A percentile compares a stretch with the other conserved stretches of the same genome.
Evolutionary conservation across 2,888 invertebrate species (phyloP).

Genomic region (Chydorus sphaericus): DNA sequence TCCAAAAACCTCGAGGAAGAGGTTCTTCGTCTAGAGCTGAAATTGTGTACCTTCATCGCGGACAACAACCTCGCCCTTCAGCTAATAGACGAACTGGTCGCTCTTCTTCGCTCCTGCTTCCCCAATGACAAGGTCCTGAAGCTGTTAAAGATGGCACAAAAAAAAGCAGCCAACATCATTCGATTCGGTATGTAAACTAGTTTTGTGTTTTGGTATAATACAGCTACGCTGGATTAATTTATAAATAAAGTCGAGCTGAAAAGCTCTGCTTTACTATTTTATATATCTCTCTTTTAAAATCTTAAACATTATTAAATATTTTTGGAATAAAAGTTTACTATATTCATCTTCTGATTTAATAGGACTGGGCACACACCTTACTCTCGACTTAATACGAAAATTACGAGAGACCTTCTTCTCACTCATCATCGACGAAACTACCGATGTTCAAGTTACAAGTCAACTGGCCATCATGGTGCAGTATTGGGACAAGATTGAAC

Average conservation of each 20-base stretch:
- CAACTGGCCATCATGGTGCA: slow-evolving; percentile 4
- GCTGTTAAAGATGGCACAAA: neutral
- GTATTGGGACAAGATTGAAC: neutral
- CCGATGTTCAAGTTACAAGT: neutral
- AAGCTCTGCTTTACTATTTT: no score
- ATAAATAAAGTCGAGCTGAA: no score
- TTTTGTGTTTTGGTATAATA: neutral
- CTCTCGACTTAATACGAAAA: no score
- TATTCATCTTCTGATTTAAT: no score
- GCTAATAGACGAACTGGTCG: neutral
- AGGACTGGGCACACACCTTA: no score
- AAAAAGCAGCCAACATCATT: neutral
- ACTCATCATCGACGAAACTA: slow-evolving; percentile 10
- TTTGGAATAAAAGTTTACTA: no score
- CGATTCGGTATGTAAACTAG: neutral
- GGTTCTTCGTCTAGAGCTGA: neutral
- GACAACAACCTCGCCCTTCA: neutral
- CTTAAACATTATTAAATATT: no score
- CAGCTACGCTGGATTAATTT: no score
- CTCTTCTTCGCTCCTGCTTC: neutral
- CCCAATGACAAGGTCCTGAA: neutral
- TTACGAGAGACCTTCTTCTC: neutral
- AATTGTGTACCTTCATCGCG: neutral
- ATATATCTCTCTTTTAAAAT: no score
- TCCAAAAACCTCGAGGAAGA: neutral